Conservation (phyloP, 35 echinoderm and acorn worm genomes). For the Strongylocentrotus purpuratus region DNA sequence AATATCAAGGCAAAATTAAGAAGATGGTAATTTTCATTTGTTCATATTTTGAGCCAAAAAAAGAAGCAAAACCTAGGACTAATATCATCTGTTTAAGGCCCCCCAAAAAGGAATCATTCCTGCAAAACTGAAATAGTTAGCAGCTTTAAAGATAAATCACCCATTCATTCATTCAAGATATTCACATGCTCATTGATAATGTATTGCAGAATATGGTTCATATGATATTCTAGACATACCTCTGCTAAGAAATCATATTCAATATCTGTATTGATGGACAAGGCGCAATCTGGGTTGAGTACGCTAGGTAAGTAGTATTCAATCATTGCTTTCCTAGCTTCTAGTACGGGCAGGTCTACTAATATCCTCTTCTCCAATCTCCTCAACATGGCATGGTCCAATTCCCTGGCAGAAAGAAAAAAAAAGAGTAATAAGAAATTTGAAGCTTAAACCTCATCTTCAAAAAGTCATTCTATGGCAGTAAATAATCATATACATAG, state of each 20-base stretch:
- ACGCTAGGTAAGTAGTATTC: conserved; percentile 78
- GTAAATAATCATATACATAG: too few relatives aligned
- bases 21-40: too few relatives aligned
- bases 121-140: too few relatives aligned
- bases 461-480: background rate
- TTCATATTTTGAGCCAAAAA: too few relatives aligned
- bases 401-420: conserved; percentile 65
- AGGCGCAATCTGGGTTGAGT: conserved; percentile 86
- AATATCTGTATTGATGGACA: conserved; percentile 81
- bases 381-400: conserved; percentile 97
- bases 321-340: conserved; percentile 92
- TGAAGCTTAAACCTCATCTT: background rate
- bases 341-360: conserved; percentile 82
- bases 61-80: too few relatives aligned
- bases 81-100: too few relatives aligned
- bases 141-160: too few relatives aligned
- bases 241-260: conserved; percentile 81
- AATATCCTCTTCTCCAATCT: conserved; percentile 94
- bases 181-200: too few relatives aligned
- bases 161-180: too few relatives aligned
- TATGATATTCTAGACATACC: conserved; percentile 49
- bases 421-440: background rate
- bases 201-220: too few relatives aligned
- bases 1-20: too few relatives aligned
- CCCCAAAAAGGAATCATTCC: too few relatives aligned